Evolutionary conservation across 2,797 vertebrate species (phyloP).

Genomic region (Myiotriccus ornatus): DNA sequence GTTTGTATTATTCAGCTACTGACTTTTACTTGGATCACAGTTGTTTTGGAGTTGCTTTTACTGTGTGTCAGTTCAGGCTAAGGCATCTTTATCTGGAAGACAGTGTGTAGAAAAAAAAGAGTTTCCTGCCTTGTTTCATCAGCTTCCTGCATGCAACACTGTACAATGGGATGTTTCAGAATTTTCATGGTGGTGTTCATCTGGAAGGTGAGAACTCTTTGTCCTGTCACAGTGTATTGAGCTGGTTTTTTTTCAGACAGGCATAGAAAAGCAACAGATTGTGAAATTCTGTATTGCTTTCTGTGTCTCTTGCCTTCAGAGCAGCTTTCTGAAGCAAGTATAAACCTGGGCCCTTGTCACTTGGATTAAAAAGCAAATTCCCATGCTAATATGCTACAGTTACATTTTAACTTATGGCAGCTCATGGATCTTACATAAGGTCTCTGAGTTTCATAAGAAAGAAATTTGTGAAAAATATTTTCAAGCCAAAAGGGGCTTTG

Average conservation of each 20-base stretch:
- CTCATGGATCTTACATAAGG: neutral
- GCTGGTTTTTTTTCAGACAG: neutral
- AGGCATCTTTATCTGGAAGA: neutral
- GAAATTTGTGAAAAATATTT: neutral
- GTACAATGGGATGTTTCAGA: neutral
- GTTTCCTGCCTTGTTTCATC: neutral
- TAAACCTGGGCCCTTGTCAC: neutral
- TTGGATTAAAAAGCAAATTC: neutral
- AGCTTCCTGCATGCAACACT: neutral
- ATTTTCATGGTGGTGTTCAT: neutral
- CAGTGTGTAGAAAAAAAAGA: neutral
- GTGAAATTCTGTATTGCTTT: neutral
- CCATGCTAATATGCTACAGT: neutral
- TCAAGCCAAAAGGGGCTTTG: neutral
- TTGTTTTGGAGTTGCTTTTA: neutral
- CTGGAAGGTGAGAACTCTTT: neutral
- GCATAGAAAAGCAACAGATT: neutral
- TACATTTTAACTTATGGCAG: neutral
- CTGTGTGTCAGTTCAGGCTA: neutral
- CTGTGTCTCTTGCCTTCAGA: neutral
- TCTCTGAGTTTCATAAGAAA: neutral
- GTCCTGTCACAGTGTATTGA: neutral
- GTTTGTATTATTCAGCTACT: neutral
- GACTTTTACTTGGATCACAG: neutral
- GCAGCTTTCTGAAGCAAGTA: neutral